phyloP scores from a whole-genome alignment of 35 echinoderm and acorn worm species.

The Apostichopus parvimensis region DNA sequence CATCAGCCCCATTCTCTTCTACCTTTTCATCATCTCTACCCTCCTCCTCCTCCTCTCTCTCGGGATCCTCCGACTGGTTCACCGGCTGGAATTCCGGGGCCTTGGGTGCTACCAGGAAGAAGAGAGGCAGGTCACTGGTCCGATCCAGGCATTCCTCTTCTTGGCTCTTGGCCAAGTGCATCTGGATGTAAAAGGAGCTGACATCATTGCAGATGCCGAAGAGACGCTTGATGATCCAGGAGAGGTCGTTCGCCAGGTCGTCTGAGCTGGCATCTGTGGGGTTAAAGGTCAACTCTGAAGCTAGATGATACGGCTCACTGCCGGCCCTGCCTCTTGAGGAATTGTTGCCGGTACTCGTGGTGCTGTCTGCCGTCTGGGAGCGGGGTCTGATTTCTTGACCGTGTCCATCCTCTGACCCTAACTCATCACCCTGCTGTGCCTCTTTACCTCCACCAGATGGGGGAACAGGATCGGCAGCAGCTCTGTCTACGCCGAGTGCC shows the following conservation, averaged over 20 bases:
- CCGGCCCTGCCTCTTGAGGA: constrained; percentile 47
- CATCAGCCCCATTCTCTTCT: background rate
- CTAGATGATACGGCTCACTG: constrained; percentile 61
- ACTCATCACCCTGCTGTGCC: background rate
- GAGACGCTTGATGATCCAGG: constrained; percentile 86
- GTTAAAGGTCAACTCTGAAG: constrained; percentile 82
- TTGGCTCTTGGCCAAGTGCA: constrained; percentile 58
- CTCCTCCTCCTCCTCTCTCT: background rate
- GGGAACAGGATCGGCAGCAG: background rate
- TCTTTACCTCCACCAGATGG: constrained; percentile 10
- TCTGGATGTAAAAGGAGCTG: constrained; percentile 82
- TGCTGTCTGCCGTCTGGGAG: constrained; percentile 74
- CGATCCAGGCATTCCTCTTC: constrained; percentile 43
- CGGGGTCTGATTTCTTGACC: constrained; percentile 34
- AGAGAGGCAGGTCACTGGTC: constrained; percentile 77
- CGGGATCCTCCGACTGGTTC: background rate
- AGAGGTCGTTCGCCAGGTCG: constrained; percentile 42
- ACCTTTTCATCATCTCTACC: constrained; percentile 39
- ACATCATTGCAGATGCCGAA: constrained; percentile 93
- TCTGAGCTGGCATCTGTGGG: constrained; percentile 20
- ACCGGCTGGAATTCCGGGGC: constrained; percentile 48
- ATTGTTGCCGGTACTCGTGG: constrained; percentile 43
- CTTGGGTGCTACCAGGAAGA: constrained; percentile 89
- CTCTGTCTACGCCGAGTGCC: constrained; percentile 20
- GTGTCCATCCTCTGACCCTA: background rate